These are phyloP conservation scores for Geopemphigus sp. DNA, from an alignment of 1,140 invertebrate genomes.

Conservation along the genomic window DNA sequence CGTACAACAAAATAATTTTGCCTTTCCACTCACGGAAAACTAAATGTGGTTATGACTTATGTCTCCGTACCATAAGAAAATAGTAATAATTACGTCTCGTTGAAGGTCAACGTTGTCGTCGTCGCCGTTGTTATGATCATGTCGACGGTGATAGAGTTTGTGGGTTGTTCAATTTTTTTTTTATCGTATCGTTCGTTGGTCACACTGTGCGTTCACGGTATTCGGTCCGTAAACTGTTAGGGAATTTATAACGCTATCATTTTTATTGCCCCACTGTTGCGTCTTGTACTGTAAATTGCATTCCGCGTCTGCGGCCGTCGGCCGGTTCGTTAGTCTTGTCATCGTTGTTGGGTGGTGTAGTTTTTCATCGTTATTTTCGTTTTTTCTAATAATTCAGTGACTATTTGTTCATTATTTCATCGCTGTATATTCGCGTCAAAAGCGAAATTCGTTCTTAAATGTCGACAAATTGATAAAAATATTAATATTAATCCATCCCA, in stretches of 20 bases:
- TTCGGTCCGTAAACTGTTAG: background rate
- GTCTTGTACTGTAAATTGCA: slow-evolving; percentile 31
- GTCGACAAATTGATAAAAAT: background rate
- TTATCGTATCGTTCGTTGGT: background rate
- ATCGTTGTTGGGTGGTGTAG: background rate
- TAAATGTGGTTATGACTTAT: too few relatives aligned
- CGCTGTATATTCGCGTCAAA: background rate
- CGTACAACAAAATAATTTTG: too few relatives aligned
- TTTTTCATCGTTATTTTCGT: background rate
- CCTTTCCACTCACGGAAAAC: too few relatives aligned
- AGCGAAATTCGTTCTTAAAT: background rate
- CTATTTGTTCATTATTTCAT: background rate
- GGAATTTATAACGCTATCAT: slow-evolving; percentile 8
- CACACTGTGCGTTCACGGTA: background rate
- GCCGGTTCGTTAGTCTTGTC: slow-evolving; percentile 20
- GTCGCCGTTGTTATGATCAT: too few relatives aligned
- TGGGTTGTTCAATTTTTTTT: background rate
- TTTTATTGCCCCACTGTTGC: slow-evolving; percentile 37
- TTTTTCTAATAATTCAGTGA: background rate
- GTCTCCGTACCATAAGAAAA: too few relatives aligned
- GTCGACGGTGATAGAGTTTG: background rate
- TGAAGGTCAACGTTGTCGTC: too few relatives aligned
- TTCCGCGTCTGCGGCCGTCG: background rate
- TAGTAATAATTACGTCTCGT: too few relatives aligned
- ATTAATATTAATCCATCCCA: background rate